Conservation (phyloP, 2,797 vertebrate species). For the Cottoperca gobio region DNA sequence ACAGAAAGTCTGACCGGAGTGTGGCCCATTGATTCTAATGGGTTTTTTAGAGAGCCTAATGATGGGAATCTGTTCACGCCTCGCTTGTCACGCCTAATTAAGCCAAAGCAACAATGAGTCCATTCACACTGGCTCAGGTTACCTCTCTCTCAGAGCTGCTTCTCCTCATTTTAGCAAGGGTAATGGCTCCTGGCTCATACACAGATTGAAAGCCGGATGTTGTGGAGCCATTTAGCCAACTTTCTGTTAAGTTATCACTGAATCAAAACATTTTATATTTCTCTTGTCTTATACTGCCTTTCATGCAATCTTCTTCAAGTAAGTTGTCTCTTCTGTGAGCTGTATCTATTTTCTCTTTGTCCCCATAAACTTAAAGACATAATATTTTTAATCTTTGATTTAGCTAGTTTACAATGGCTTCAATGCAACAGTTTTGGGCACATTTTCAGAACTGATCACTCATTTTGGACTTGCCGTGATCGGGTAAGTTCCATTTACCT, state of each 20-base stretch:
- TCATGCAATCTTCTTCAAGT: background rate
- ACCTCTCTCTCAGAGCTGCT: conserved; percentile 67
- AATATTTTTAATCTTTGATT: background rate
- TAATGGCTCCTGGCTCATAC: conserved; percentile 26
- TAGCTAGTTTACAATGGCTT: background rate
- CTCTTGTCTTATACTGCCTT: background rate
- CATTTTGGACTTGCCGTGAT: background rate
- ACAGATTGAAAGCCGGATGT: conserved; percentile 31
- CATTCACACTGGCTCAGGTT: conserved; percentile 89
- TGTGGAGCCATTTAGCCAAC: conserved; percentile 29
- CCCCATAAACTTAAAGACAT: background rate
- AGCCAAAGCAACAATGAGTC: conserved; percentile 87
- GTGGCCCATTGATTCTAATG: conserved; percentile 89
- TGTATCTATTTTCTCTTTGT: background rate
- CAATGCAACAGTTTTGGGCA: background rate
- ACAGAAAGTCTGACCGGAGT: conserved; percentile 87
- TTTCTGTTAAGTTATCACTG: background rate
- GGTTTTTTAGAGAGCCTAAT: conserved; percentile 88
- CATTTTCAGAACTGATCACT: background rate
- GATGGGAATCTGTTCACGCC: conserved; percentile 91
- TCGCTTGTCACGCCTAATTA: conserved; percentile 89
- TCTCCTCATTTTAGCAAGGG: conserved; percentile 61
- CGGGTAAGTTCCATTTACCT: background rate
- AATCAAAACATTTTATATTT: background rate
- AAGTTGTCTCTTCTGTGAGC: background rate